Conservation (phyloP, 2,888 invertebrate species). For the Argynnis bischoffii region DNA sequence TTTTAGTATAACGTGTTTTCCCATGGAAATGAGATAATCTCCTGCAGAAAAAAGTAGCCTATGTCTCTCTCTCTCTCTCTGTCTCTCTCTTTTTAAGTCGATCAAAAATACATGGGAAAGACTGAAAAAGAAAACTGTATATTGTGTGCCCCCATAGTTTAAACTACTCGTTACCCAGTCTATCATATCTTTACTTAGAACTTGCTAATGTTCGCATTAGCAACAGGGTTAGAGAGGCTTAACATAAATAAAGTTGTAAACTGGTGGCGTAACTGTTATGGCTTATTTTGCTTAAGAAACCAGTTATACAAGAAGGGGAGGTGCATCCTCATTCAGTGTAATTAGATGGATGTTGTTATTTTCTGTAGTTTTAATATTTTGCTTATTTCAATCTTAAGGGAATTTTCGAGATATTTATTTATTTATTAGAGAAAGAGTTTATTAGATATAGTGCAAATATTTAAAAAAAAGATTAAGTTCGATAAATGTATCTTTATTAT, state of each 20-base stretch:
- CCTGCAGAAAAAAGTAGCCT: too few species aligned
- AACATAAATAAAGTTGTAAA: constrained; percentile 25
- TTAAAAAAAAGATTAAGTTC: not conserved
- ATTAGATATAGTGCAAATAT: too few species aligned
- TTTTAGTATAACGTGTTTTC: too few species aligned
- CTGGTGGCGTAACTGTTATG: constrained; percentile 40
- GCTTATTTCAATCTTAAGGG: too few species aligned
- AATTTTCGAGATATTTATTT: too few species aligned
- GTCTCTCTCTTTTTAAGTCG: too few species aligned
- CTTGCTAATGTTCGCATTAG: constrained; percentile 30
- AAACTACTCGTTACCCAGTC: constrained; percentile 20
- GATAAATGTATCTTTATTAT: constrained; percentile 26
- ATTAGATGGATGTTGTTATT: constrained; percentile 42
- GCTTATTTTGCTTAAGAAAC: constrained; percentile 41
- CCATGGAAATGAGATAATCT: too few species aligned
- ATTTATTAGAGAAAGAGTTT: too few species aligned
- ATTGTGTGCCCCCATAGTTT: constrained; percentile 29
- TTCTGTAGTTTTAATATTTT: constrained; percentile 43
- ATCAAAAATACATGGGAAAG: not conserved
- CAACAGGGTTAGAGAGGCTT: constrained; percentile 30
- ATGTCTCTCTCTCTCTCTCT: too few species aligned
- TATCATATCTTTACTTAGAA: constrained; percentile 28
- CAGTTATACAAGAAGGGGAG: constrained; percentile 38
- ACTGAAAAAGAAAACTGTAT: not conserved
- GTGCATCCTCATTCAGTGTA: constrained; percentile 33